Evolutionary conservation across 2,113 vertebrate genomes (phyloP).

Genomic region (Semicossyphus pulcher): DNA sequence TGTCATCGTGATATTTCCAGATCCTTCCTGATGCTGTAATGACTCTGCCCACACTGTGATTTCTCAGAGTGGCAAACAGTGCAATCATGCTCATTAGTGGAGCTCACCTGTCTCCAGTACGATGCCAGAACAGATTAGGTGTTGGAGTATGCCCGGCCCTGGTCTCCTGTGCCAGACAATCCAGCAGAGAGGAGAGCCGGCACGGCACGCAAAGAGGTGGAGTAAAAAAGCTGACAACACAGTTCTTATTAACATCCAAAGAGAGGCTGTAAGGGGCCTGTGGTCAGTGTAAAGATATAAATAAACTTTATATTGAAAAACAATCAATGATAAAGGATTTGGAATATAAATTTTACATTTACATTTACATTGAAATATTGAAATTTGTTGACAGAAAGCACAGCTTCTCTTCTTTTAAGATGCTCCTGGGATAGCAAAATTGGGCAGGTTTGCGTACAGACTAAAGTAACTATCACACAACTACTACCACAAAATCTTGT

Average conservation of each 20-base stretch:
- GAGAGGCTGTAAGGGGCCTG: background rate
- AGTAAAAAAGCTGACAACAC: background rate
- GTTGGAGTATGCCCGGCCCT: conserved; percentile 11
- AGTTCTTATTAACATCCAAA: background rate
- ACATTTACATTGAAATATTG: too few relatives aligned
- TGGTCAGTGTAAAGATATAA: background rate
- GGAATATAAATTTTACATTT: too few relatives aligned
- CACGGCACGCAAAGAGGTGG: background rate
- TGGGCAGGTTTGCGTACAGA: background rate
- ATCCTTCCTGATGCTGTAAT: conserved; percentile 31
- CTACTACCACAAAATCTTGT: background rate
- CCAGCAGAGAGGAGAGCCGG: background rate
- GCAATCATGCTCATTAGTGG: conserved; percentile 59
- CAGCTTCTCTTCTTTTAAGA: background rate
- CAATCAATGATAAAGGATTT: too few relatives aligned
- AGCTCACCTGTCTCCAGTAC: conserved; percentile 65
- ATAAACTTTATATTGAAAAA: background rate
- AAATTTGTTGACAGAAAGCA: background rate
- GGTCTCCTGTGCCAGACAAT: conserved; percentile 35
- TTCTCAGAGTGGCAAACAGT: conserved; percentile 36
- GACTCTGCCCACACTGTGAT: conserved; percentile 28
- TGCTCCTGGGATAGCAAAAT: background rate
- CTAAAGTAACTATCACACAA: background rate
- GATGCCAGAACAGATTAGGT: conserved; percentile 43
- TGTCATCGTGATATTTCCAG: conserved; percentile 29